These are phyloP conservation scores for Lophius piscatorius DNA, from an alignment of 2,113 vertebrate genomes.

Conservation along the genomic window DNA sequence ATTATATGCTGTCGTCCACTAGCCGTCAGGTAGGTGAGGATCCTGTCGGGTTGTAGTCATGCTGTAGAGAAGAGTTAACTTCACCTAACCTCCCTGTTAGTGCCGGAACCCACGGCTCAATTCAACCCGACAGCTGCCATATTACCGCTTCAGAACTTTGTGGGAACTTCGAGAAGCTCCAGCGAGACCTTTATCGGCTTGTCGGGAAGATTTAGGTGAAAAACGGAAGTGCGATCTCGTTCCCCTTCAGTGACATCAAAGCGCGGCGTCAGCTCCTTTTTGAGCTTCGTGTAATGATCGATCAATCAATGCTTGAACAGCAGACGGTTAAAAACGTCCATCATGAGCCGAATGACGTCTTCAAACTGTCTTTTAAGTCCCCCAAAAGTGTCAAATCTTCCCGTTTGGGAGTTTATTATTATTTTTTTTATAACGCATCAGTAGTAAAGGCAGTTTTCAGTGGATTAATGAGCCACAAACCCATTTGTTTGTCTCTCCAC, in stretches of 20 bases:
- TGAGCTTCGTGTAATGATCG: not conserved
- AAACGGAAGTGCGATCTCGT: conserved; percentile 30
- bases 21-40: conserved; percentile 74
- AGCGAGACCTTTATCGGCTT: conserved; percentile 31
- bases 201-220: conserved; percentile 36
- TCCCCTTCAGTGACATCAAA: conserved; percentile 10
- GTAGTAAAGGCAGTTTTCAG: not conserved
- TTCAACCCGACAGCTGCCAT: conserved; percentile 74
- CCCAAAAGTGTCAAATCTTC: no score
- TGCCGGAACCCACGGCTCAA: conserved; percentile 52
- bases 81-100: conserved; percentile 56
- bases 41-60: conserved; percentile 73
- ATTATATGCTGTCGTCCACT: conserved; percentile 81
- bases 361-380: not conserved
- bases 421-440: not conserved
- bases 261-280: not conserved
- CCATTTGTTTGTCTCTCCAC: conserved; percentile 5
- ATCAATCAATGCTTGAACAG: not conserved
- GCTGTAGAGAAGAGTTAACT: conserved; percentile 73
- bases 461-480: not conserved
- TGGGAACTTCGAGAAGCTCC: conserved; percentile 67
- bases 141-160: conserved; percentile 73
- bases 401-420: not conserved
- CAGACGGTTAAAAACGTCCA: not conserved
- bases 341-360: not conserved